These are phyloP conservation scores for Labeo catla DNA, from an alignment of 2,113 vertebrate species.

Conservation along the genomic window DNA sequence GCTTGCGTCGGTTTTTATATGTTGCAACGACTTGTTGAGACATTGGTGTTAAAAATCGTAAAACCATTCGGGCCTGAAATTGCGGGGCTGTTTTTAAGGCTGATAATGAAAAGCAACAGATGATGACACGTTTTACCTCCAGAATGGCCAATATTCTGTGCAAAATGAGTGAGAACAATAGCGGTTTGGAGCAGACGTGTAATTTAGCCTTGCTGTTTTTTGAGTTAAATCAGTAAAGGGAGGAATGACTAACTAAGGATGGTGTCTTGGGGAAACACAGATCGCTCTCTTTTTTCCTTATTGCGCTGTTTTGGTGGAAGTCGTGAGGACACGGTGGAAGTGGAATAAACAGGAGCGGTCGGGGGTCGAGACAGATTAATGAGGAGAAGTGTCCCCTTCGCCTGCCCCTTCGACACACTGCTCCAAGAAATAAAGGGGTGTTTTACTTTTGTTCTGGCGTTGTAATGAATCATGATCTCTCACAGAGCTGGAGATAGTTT, in stretches of 20 bases:
- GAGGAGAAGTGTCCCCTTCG: constrained; percentile 42
- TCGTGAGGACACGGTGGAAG: constrained; percentile 5
- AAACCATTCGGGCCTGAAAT: constrained; percentile 3
- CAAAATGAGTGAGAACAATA: neutral
- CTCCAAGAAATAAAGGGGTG: constrained; percentile 45
- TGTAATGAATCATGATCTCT: constrained; percentile 53
- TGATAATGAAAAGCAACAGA: neutral
- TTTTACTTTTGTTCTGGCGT: constrained; percentile 22
- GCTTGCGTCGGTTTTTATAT: neutral
- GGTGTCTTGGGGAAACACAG: neutral
- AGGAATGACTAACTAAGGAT: constrained; percentile 32
- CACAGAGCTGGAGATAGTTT: constrained; percentile 37
- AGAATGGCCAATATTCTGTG: neutral
- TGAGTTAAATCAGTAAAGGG: neutral
- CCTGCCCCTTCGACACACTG: constrained; percentile 29
- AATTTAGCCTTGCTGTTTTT: neutral
- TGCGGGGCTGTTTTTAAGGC: neutral
- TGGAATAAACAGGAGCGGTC: constrained; percentile 28
- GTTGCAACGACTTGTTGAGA: neutral
- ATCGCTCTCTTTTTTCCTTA: neutral
- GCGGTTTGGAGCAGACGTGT: constrained; percentile 1
- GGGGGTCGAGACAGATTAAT: constrained; percentile 54
- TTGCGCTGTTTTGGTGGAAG: constrained; percentile 2
- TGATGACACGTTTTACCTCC: neutral
- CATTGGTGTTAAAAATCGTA: neutral